Evolutionary conservation across 2,113 vertebrate species (phyloP), one percentile per base, ranked within the genome.

Genomic region (Orycteropus afer): DNA sequence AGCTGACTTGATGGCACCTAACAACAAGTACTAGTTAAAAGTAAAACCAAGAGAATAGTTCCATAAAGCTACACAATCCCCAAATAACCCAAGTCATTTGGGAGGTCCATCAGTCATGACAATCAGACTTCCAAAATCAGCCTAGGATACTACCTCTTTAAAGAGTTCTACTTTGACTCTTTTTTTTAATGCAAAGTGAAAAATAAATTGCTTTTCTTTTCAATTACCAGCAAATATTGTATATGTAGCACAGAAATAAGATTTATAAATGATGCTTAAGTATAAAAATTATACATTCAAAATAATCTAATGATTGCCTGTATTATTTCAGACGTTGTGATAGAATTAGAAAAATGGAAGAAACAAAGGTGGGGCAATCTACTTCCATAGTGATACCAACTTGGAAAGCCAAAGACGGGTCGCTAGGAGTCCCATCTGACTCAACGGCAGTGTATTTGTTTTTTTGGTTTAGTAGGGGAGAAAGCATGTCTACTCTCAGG

Each of bases 211-310:
- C 2, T 84, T 92, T 93, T 87, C 63, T 79, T 80, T 87, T 55
- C 18, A 74, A 49, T 89, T 23, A 86, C 5, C 49, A 65, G 73
- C 17, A 93, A 94, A 25, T 81, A 78, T 12, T 12, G 18, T 51
- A 40, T n/a, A 29, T 20, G 3, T 6, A 77, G 73, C 23, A 37
- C 49, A 71, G 51, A 87, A 88, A 63, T 91, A 14, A 91, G 78
- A 86, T 47, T 65, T 87, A 79, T 63, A 77, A 73, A 69, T 29
- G 65, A 81, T 42, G 17, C 49, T 49, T 59, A 87, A 94, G 63
- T 45, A 77, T 91, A 78, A 91, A 51, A 93, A 96, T 40, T 59
- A 5, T 29, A 80, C 57, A 77, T 91, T 95, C 29, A 81, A 91
- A 90, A 80, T 61, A 17, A 67, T 45, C 61, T 87, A 84, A 10